Evolutionary conservation across 1,140 invertebrate genomes (phyloP).

Genomic region (Ceratina australensis): DNA sequence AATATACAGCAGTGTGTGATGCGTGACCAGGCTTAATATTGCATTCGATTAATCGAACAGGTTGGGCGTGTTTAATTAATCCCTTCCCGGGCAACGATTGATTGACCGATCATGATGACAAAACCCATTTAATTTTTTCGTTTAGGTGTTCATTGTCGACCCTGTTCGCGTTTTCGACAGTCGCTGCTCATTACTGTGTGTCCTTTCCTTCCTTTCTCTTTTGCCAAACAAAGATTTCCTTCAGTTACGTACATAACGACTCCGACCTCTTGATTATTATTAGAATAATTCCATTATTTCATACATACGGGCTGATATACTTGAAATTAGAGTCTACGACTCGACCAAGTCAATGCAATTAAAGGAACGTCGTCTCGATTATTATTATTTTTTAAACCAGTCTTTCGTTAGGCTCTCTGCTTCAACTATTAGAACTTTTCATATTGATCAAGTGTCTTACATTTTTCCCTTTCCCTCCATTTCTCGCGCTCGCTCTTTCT

Average conservation of each 20-base stretch:
- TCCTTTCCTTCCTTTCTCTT: too few species aligned
- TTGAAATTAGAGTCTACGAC: constrained; percentile 20
- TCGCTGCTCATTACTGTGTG: constrained; percentile 2
- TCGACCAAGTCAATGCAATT: constrained; percentile 50
- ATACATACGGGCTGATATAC: constrained; percentile 15
- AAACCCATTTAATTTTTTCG: neutral
- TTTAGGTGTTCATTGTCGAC: neutral
- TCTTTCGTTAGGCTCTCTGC: constrained; percentile 53
- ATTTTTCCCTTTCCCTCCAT: neutral
- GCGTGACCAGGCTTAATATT: constrained; percentile 28
- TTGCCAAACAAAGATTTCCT: neutral
- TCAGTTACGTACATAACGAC: neutral
- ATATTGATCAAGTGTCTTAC: neutral
- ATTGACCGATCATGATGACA: constrained; percentile 9
- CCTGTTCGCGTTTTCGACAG: neutral
- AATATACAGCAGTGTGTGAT: constrained; percentile 55
- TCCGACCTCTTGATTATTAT: neutral
- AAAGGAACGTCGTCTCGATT: constrained; percentile 58
- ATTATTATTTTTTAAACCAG: constrained; percentile 49
- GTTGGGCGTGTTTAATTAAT: neutral
- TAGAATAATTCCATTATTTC: neutral
- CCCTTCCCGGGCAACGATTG: neutral
- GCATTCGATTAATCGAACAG: constrained; percentile 55
- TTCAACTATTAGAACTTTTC: constrained; percentile 36
- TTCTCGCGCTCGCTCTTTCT: neutral